phyloP scores from a whole-genome alignment of 1,140 invertebrate species.

The Drosophila sp. region DNA sequence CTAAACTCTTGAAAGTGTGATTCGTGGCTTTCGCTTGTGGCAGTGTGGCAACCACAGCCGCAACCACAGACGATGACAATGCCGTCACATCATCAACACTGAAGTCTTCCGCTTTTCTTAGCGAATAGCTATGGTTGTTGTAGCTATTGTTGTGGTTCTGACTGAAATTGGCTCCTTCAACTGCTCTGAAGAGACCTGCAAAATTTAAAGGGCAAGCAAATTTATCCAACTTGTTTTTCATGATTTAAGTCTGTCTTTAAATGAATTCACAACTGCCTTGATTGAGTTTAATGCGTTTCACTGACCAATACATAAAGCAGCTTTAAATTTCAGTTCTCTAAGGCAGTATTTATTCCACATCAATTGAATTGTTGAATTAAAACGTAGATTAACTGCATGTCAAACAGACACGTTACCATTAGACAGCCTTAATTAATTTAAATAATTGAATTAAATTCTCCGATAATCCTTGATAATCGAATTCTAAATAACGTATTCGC shows the following conservation, averaged over 20 bases:
- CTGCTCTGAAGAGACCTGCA: conserved; percentile 53
- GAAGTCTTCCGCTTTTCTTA: conserved; percentile 49
- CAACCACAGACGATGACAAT: conserved; percentile 35
- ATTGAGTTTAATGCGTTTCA: conserved; percentile 56
- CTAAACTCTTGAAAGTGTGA: conserved; percentile 80
- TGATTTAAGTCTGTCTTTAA: conserved; percentile 39
- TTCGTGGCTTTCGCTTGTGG: conserved; percentile 74
- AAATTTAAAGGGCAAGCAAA: conserved; percentile 11
- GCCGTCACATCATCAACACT: conserved; percentile 26
- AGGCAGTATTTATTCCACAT: background rate
- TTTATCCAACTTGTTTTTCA: conserved; percentile 36
- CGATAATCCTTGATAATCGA: too few species aligned
- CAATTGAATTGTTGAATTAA: background rate
- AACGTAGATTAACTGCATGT: background rate
- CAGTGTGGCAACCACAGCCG: conserved; percentile 30
- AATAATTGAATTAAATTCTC: too few species aligned
- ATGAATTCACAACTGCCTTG: conserved; percentile 69
- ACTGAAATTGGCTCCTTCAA: conserved; percentile 20
- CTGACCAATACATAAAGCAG: background rate
- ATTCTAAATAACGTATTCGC: too few species aligned
- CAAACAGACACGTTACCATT: too few species aligned
- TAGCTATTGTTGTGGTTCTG: conserved; percentile 18
- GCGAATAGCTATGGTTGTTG: conserved; percentile 16
- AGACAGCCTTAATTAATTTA: background rate
- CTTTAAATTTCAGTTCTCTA: background rate